Conservation (phyloP, 2,888 invertebrate genomes). For the Apamea sordens region DNA sequence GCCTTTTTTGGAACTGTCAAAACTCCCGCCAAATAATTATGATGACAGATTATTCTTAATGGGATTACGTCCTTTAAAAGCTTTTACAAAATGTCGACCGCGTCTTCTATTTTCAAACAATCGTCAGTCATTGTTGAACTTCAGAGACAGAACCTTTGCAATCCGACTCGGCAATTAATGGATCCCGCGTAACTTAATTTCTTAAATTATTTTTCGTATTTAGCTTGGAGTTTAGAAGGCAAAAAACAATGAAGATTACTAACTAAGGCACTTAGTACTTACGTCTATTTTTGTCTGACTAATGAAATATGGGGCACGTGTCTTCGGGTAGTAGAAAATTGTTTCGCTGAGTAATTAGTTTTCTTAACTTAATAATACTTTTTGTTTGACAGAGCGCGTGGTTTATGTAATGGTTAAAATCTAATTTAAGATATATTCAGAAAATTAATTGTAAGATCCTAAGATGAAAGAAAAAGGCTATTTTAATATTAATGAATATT, state of each 20-base stretch:
- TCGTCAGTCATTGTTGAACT: neutral
- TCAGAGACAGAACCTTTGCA: slow-evolving; percentile 13
- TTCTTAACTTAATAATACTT: slow-evolving; percentile 8
- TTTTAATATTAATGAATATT: too few species aligned
- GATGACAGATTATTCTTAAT: slow-evolving; percentile 10
- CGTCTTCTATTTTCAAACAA: slow-evolving; percentile 28
- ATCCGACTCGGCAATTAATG: slow-evolving; percentile 28
- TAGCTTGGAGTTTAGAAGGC: slow-evolving; percentile 15
- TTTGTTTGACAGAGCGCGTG: neutral
- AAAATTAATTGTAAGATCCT: neutral
- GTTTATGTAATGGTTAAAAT: neutral
- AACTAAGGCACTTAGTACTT: neutral
- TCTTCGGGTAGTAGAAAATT: neutral
- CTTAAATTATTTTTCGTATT: slow-evolving; percentile 26
- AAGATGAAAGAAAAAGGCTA: too few species aligned
- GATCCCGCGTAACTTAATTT: slow-evolving; percentile 29
- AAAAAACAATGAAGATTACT: slow-evolving; percentile 22
- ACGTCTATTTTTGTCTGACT: slow-evolving; percentile 5
- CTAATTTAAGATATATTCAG: neutral
- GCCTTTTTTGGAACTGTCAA: neutral
- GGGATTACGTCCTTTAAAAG: neutral
- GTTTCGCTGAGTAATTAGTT: slow-evolving; percentile 29
- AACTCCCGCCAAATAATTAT: neutral
- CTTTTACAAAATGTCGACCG: slow-evolving; percentile 4
- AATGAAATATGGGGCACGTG: slow-evolving; percentile 6